phyloP scores from a whole-genome alignment of 2,797 vertebrate genomes.

The Danio jaintianensis region DNA sequence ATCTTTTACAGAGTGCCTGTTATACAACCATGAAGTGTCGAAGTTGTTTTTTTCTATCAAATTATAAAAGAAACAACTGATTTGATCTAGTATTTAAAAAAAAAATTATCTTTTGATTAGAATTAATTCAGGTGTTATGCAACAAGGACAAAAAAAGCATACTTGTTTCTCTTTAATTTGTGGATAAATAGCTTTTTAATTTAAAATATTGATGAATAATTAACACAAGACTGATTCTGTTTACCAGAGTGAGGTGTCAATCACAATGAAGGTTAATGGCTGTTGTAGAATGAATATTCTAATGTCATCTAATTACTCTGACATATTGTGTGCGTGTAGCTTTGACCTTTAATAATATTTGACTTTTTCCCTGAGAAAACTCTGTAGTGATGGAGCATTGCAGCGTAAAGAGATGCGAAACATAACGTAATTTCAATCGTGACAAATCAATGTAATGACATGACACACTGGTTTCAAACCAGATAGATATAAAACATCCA shows the following conservation, averaged over 20 bases:
- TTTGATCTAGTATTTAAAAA: slow-evolving; percentile 39
- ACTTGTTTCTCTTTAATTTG: slow-evolving; percentile 16
- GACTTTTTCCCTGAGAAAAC: background rate
- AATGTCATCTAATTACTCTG: slow-evolving; percentile 31
- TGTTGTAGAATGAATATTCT: slow-evolving; percentile 28
- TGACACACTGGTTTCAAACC: background rate
- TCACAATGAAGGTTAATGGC: slow-evolving; percentile 41
- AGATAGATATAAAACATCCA: background rate
- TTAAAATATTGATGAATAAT: slow-evolving; percentile 45
- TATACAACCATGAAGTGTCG: slow-evolving; percentile 10
- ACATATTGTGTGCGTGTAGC: slow-evolving; percentile 1
- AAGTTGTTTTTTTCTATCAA: background rate
- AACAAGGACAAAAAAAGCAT: slow-evolving; percentile 45
- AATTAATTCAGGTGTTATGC: slow-evolving; percentile 28
- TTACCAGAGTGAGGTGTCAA: slow-evolving; percentile 29
- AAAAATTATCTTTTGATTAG: slow-evolving; percentile 39
- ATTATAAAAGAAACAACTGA: slow-evolving; percentile 12
- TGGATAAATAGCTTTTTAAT: slow-evolving; percentile 43
- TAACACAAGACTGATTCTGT: slow-evolving; percentile 29
- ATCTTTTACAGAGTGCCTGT: background rate
- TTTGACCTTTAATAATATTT: slow-evolving; percentile 22
- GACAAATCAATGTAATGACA: background rate
- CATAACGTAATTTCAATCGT: background rate
- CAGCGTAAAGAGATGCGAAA: background rate
- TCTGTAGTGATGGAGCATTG: background rate